Conservation (phyloP, 1,140 invertebrate species). For the Bombus huntii region DNA sequence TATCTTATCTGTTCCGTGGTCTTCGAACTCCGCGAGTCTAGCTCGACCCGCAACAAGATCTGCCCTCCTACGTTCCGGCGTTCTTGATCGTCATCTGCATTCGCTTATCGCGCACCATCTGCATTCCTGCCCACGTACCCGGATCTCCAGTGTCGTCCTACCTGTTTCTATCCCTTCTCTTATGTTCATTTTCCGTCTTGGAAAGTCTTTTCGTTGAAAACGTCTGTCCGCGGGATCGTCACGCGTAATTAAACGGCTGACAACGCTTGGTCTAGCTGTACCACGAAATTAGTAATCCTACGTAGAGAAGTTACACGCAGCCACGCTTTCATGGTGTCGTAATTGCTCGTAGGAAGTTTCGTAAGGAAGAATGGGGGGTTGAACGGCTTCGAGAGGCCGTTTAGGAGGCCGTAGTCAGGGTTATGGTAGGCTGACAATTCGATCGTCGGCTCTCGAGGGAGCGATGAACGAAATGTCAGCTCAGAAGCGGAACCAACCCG, state of each 20-base stretch:
- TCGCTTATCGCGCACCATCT: slow-evolving; percentile 67
- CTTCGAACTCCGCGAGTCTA: slow-evolving; percentile 38
- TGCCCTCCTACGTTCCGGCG: slow-evolving; percentile 38
- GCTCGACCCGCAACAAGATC: slow-evolving; percentile 46
- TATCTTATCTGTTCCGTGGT: slow-evolving; percentile 51
- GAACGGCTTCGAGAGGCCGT: slow-evolving; percentile 40
- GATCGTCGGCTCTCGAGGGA: slow-evolving; percentile 68
- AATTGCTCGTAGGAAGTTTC: slow-evolving; percentile 18
- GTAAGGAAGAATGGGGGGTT: background rate
- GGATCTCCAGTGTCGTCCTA: slow-evolving; percentile 70
- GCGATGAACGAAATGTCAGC: slow-evolving; percentile 76
- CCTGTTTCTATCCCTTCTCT: slow-evolving; percentile 60
- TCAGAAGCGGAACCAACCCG: slow-evolving; percentile 68
- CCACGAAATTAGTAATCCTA: slow-evolving; percentile 27
- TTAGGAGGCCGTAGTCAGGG: slow-evolving; percentile 56
- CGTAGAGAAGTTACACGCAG: background rate
- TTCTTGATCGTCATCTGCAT: slow-evolving; percentile 64
- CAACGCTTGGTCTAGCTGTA: background rate
- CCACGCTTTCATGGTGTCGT: background rate
- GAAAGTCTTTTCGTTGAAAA: background rate
- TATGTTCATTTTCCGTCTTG: slow-evolving; percentile 7
- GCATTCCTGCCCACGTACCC: slow-evolving; percentile 71
- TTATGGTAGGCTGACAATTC: slow-evolving; percentile 53
- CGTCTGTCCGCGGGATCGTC: background rate
- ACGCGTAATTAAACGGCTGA: slow-evolving; percentile 45